A percentile compares a stretch with the other conserved stretches of the same genome.
These are phyloP conservation scores for Metaphire vulgaris DNA, from an alignment of 1,140 invertebrate species.

Conservation along the genomic window DNA sequence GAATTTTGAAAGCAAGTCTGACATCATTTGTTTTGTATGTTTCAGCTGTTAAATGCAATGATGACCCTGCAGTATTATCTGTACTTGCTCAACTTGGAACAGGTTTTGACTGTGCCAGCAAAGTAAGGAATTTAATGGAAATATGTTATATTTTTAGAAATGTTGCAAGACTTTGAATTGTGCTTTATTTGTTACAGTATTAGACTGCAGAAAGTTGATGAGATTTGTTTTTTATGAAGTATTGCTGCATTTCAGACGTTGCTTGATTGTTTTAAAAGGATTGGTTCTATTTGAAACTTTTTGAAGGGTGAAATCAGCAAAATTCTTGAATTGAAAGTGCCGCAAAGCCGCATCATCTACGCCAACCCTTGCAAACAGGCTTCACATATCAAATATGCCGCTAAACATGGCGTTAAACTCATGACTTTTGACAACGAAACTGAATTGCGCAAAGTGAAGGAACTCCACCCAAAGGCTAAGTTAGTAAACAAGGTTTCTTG, in stretches of 20 bases:
- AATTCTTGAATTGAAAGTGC: conserved; percentile 70
- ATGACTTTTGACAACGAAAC: conserved; percentile 96
- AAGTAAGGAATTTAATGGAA: too few relatives aligned
- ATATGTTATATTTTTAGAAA: too few relatives aligned
- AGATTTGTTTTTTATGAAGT: too few relatives aligned
- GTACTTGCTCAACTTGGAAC: conserved; percentile 76
- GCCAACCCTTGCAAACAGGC: conserved; percentile 94
- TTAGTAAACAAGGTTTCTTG: too few relatives aligned
- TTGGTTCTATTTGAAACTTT: too few relatives aligned
- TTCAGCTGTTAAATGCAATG: conserved; percentile 94
- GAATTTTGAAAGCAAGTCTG: too few relatives aligned
- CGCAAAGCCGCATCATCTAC: conserved; percentile 80
- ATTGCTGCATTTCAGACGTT: too few relatives aligned
- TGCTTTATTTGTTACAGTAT: too few relatives aligned
- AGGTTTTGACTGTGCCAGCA: conserved; percentile 94
- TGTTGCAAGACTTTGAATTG: too few relatives aligned
- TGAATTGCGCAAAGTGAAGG: conserved; percentile 86
- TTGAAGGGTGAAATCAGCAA: conserved; percentile 82
- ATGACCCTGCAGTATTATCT: conserved; percentile 71
- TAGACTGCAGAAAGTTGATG: too few relatives aligned
- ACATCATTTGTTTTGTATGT: too few relatives aligned
- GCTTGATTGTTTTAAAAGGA: too few relatives aligned
- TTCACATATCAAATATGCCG: conserved; percentile 84
- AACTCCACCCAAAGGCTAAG: conserved; percentile 69
- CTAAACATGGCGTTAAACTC: conserved; percentile 64